Evolutionary conservation across 2,113 vertebrate species (phyloP), one percentile per base, ranked within the genome.

Genomic region (Chlamydotis undulata): DNA sequence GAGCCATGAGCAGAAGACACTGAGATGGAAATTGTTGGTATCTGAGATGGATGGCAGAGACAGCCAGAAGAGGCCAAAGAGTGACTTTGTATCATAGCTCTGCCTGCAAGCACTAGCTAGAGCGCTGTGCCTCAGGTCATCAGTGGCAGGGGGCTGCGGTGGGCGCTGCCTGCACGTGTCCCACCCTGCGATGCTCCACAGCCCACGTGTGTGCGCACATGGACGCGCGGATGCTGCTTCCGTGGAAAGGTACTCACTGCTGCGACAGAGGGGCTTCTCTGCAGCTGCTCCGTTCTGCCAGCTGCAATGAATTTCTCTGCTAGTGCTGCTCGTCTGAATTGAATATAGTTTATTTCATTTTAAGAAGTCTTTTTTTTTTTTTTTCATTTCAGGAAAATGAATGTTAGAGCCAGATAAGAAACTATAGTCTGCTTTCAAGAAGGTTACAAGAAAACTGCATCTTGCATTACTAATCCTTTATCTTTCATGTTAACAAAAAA

Each of bases 401-500:
- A 98, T 98, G 98, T 98, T 98, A 97, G 93, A 98, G 95, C 87
- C 98, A 98, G 98, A 98, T 98, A 98, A 98, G 98, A 98, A 98
- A 98, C 98, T 98, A 98, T 98, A 98, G 98, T 96, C 97, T 97
- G 98, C 98, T 98, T 98, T 98, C 98, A 98, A 98, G 98, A 97
- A 98, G 98, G 98, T 98, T 98, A 98, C 97, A 98, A 98, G 97
- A 98, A 98, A 98, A 98, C 98, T 98, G 98, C 98, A 98, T 98
- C 98, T 98, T 98, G 98, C 98, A 98, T 98, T 98, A 98, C 98
- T 98, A 98, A 98, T 98, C 98, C 98, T 98, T 98, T 98, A 98
- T 98, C 98, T 98, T 97, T 98, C 97, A 97, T 98, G 98, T 98
- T 98, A 98, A 98, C 98, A 98, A 98, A 98, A 98, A 98, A 98